Base-by-base conservation (phyloP, 2,888 invertebrate species). In the Rapana venosa region DNA sequence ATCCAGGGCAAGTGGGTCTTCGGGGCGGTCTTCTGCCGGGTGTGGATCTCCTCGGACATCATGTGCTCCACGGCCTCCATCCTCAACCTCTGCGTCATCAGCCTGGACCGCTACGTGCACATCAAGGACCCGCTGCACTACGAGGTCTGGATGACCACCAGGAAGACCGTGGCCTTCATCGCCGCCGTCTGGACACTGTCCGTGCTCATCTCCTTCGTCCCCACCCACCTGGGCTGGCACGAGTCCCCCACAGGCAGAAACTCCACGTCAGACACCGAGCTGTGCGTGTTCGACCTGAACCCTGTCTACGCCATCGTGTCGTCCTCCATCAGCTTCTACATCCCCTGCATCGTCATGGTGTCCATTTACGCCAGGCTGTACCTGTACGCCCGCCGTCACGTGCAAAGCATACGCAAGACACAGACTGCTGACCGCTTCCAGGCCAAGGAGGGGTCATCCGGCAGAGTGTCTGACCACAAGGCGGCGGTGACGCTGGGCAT, bases 1-100 rank as follows among this genome's bases (percentile, higher is more conserved):
- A 97, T 99, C 61, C 97, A 98, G 93, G 99, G 99, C 96, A 98
- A 98, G 96, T 99, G 99, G 99, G 97, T 98, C 94, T 99, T 99
- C 96, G 99, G 99, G 58, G 97, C 98, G 92, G 97, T 98, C 96
- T 98, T 99, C 97, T 99, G 99, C 97, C 98, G 99, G 97, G 98
- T 99, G 89, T 99, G 99, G 99, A 98, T 99, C 94, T 99, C 99
- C 88, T 99, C 99, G 96, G 99, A 99, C 97, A 99, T 99, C 95
- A 99, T 99, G 98, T 99, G 99, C 96, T 99, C 99, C 94, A 99
- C 99, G 90, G 99, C 99, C 89, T 99, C 99, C 95, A 99, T 99
- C 96, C 97, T 99, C 94, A 99, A 99, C 97, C 97, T 99, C 92
- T 99, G 99, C 96, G 99, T 99, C 94, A 99, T 99, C 96, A 99